These are phyloP conservation scores for Globodera ellingtonae DNA, from an alignment of 1,140 invertebrate species.

Conservation along the genomic window DNA sequence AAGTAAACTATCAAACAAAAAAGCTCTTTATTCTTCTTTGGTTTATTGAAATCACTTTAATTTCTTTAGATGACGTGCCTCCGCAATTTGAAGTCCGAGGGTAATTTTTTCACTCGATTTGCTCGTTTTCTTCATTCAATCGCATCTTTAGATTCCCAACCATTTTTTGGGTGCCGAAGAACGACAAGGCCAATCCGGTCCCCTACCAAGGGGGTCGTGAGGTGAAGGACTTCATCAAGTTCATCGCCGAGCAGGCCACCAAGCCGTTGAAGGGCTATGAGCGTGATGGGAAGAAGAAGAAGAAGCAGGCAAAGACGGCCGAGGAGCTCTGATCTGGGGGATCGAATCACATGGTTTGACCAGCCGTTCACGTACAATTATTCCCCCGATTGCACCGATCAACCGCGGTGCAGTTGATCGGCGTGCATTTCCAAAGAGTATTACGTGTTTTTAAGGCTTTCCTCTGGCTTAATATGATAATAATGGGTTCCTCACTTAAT, in stretches of 20 bases:
- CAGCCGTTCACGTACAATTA: not conserved
- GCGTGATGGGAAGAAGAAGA: conserved; percentile 83
- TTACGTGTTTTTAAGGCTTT: no score
- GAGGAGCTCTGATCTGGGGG: conserved; percentile 66
- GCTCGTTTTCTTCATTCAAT: conserved; percentile 10
- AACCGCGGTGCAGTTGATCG: no score
- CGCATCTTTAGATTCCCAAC: conserved; percentile 82
- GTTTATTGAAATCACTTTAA: not conserved
- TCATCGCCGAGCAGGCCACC: conserved; percentile 88
- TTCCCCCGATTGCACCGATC: no score
- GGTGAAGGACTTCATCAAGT: conserved; percentile 91
- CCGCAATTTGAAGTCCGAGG: conserved; percentile 84
- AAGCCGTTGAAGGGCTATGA: conserved; percentile 84
- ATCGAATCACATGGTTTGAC: not conserved
- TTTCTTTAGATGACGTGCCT: conserved; percentile 81
- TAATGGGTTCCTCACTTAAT: not conserved
- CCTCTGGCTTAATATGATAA: not conserved
- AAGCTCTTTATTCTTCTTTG: not conserved
- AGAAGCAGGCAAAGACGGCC: conserved; percentile 71
- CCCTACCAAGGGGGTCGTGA: conserved; percentile 92
- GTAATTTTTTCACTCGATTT: conserved; percentile 54
- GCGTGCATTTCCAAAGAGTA: no score
- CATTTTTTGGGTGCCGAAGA: conserved; percentile 89
- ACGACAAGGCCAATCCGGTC: conserved; percentile 78
- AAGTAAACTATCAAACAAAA: conserved; percentile 65